Evolutionary conservation across 2,888 invertebrate genomes (phyloP), one percentile per base, ranked within the genome.

Genomic region (Cephus runcator): DNA sequence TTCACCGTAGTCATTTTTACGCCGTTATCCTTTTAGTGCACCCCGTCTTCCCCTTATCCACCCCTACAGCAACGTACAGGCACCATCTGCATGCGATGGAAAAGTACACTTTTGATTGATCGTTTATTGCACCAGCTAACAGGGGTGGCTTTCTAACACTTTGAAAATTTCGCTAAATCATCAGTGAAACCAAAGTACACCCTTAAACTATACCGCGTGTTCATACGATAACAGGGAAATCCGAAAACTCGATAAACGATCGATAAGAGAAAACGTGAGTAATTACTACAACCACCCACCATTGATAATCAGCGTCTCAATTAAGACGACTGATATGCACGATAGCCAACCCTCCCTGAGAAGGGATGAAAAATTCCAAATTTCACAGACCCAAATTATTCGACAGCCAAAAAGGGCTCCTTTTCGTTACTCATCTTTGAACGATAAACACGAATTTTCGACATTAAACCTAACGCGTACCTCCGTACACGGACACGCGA

Each of bases 81-180:
- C 73, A 73, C 69, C 73, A 80, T 81, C 79, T 79, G 79, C 79
- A 79, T 80, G 78, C 80, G 79, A 80, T 79, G 69, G 80, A 75
- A 75, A 79, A 81, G 77, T 77, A 77, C 76, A 35, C 81, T 84
- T 85, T 85, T 87, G 86, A 88, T 89, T 90, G 88, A 90, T 87
- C 84, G 88, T 87, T 89, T 89, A 89, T 89, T 88, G 87, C 88
- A 71, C 74, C 30, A 30, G 35, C 74, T 71, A 40, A 56, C 56
- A 56, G 23, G 23, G 56, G 56, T 56, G 23, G 56, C 56, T 56
- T 56, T 56, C 56, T 23, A 56, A 15, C 56, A 56, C 56, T 56
- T 56, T 56, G 6, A 23, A 56, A 56, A 23, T 56, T 56, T 56
- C 56, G 56, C 56, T 56, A 56, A 56, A 56, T 56, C 56, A 56